Conservation (phyloP, 2,888 invertebrate genomes). For the Pteria penguin region DNA sequence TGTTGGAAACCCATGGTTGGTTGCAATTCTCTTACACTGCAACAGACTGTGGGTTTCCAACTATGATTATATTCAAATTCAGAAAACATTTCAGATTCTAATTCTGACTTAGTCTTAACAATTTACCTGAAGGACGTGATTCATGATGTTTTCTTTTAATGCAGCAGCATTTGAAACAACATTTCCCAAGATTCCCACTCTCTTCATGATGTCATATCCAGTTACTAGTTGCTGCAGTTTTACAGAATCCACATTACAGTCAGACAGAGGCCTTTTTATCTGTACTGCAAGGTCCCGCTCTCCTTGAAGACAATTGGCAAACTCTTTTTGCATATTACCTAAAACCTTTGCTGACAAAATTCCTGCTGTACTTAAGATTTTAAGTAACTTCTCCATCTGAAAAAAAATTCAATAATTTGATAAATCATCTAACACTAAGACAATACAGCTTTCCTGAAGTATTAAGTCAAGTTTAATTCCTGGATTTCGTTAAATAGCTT, state of each 20-base stretch:
- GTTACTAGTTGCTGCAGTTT: constrained; percentile 63
- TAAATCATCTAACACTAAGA: too few relatives aligned
- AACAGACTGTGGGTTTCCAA: too few relatives aligned
- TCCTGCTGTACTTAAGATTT: constrained; percentile 53
- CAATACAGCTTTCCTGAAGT: too few relatives aligned
- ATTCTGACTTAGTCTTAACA: too few relatives aligned
- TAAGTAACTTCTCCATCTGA: constrained; percentile 65
- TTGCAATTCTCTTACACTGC: too few relatives aligned
- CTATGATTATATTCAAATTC: too few relatives aligned
- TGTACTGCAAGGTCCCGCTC: constrained; percentile 59
- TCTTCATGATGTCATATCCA: constrained; percentile 69
- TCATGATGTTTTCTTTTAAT: constrained; percentile 53
- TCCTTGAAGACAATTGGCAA: constrained; percentile 47
- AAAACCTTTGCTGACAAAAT: constrained; percentile 47
- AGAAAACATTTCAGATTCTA: too few relatives aligned
- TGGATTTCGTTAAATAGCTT: too few relatives aligned
- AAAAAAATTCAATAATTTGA: constrained; percentile 14
- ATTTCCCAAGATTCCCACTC: constrained; percentile 57
- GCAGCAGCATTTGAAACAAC: background rate
- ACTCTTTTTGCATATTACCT: constrained; percentile 49
- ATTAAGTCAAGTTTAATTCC: too few relatives aligned
- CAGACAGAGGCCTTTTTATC: constrained; percentile 61
- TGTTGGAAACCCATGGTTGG: too few relatives aligned
- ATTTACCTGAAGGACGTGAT: constrained; percentile 63
- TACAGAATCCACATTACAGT: constrained; percentile 53